Evolutionary conservation across 2,888 invertebrate species (phyloP).

Genomic region (Brachypterus glaber): DNA sequence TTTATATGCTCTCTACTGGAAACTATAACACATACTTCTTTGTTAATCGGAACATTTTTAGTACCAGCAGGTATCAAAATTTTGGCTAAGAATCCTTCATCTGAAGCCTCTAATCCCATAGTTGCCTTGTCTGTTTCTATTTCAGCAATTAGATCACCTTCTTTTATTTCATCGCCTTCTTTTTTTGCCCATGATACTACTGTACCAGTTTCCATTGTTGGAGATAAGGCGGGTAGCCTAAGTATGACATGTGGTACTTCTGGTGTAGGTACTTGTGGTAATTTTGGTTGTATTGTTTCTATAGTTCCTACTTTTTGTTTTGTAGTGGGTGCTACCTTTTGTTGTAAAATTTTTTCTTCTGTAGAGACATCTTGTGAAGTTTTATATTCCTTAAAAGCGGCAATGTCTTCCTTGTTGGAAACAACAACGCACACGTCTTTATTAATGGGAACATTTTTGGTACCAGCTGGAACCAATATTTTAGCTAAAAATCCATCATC

Average conservation of each 20-base stretch:
- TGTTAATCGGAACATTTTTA: not conserved
- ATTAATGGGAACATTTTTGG: not conserved
- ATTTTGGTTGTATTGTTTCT: too few species aligned
- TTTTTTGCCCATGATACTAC: not conserved
- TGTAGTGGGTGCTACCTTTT: too few species aligned
- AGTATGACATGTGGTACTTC: not conserved
- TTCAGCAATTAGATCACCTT: not conserved
- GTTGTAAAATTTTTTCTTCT: too few species aligned
- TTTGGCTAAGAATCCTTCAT: not conserved
- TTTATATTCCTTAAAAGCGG: not conserved
- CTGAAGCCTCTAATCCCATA: not conserved
- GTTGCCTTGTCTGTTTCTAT: not conserved
- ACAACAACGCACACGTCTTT: not conserved
- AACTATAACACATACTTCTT: not conserved
- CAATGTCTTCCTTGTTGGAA: not conserved
- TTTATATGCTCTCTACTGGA: not conserved
- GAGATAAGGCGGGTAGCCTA: not conserved
- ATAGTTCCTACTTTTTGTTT: too few species aligned
- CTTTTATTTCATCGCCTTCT: not conserved
- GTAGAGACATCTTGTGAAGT: too few species aligned
- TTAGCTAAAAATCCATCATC: not conserved
- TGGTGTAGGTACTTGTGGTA: too few species aligned
- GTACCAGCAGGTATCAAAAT: not conserved
- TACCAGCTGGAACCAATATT: not conserved
- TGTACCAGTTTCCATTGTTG: not conserved